A percentile compares a stretch with the other conserved stretches of the same genome.
Conservation (phyloP, 2,888 invertebrate species). For the Pachymerium ferrugineum region DNA sequence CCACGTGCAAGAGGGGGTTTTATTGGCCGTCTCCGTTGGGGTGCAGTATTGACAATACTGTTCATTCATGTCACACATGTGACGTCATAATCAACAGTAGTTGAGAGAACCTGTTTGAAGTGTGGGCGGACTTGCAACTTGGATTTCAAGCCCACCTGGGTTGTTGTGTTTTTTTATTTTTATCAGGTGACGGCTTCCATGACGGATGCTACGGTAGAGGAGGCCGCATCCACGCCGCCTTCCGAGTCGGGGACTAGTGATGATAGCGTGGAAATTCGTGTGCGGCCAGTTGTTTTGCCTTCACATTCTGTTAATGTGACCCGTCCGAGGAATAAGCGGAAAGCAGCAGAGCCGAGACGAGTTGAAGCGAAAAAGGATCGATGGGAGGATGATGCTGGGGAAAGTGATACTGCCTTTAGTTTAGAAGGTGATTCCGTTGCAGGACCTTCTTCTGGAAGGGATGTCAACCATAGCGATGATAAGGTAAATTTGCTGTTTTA, state of each 20-base stretch:
- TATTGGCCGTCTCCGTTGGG: too few relatives aligned
- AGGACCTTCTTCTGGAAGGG: not conserved
- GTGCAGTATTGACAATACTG: not conserved
- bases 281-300: slow-evolving; percentile 48
- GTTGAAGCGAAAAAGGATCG: slow-evolving; percentile 43
- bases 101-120: not conserved
- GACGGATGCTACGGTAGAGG: not conserved
- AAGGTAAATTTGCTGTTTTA: not conserved
- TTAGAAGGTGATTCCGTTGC: slow-evolving; percentile 3
- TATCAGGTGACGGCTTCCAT: not conserved
- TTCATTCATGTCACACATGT: not conserved
- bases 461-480: not conserved
- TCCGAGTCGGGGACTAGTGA: slow-evolving; percentile 59
- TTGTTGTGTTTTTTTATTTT: not conserved
- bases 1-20: not conserved
- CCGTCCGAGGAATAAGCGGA: slow-evolving; percentile 59
- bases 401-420: not conserved
- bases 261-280: slow-evolving; percentile 61
- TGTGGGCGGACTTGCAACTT: not conserved
- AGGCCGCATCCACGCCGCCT: not conserved
- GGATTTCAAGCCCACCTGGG: not conserved
- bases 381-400: slow-evolving; percentile 23
- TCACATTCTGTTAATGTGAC: slow-evolving; percentile 43
- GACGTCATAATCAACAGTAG: not conserved
- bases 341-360: slow-evolving; percentile 62